Base-by-base conservation (phyloP, 2,797 vertebrate species). In the Spizella passerina region DNA sequence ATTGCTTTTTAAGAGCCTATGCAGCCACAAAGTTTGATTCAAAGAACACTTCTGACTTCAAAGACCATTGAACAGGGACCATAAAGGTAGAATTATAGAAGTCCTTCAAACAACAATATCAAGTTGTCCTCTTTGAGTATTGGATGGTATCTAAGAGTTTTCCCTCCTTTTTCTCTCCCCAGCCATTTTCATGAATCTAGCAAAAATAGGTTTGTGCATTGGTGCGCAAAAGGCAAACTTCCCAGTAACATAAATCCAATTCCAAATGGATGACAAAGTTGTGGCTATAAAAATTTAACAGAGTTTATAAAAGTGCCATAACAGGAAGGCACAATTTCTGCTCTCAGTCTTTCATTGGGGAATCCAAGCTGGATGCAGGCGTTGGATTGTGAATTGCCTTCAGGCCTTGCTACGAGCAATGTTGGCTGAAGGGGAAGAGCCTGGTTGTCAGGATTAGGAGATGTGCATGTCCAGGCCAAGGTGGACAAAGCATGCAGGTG, bases 1-100 rank as follows among this genome's bases (percentile, higher is more conserved):
- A 43, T 44, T 85, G 32, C 20, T 83, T 91, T 91, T 73, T 34
- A 71, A 80, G 85, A 88, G n/a, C 11, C 59, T 75, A 8, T 32
- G 38, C 12, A 75, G 38, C 8, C 41, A 50, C 0, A 46, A 13
- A 47, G 3, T 63, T 84, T 78, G 32, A 70, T 80, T 63, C 26
- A 65, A 76, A 80, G 30, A 76, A 47, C 7, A 4, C 6, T 34
- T 24, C 10, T 3, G 10, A 36, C 41, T 85, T 77, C 0, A 0
- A 91, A 85, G 60, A 43, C 15, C 5, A 4, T 9, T n/a, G 34
- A 81, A 32, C 9, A 70, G n/a, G 29, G 8, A 66, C 24, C 46
- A 23, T 61, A 57, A 66, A 44, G 21, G 14, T 30, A 75, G 36
- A 55, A 39, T 65, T 38, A 55, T 3, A 78, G 2, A 64, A 76